Percentiles rank a stretch among this genome's conserved stretches.
phyloP scores from a whole-genome alignment of 1,140 invertebrate genomes.

The Papilio polyxenes region DNA sequence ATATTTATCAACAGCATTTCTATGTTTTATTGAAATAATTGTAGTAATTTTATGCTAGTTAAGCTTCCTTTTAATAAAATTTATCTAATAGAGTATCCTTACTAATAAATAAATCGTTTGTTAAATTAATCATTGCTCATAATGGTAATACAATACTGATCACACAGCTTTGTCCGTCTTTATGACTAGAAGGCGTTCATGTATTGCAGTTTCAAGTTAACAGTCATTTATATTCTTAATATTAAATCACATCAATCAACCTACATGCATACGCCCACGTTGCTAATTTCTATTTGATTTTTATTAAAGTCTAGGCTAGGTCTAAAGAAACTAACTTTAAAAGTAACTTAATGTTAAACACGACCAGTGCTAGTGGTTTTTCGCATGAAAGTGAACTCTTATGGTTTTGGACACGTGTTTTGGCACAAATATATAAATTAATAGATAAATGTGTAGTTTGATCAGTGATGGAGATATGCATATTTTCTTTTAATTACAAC shows the following conservation, averaged over 20 bases:
- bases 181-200: background rate
- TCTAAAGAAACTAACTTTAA: no score
- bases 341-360: no score
- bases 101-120: background rate
- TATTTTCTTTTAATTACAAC: background rate
- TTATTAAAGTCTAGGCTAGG: no score
- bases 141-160: background rate
- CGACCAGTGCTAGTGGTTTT: no score
- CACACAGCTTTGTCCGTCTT: background rate
- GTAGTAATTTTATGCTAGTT: background rate
- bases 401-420: no score
- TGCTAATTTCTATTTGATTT: no score
- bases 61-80: background rate
- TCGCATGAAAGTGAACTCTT: no score
- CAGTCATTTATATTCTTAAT: background rate
- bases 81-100: background rate
- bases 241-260: no score
- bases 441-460: no score
- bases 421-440: no score
- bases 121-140: background rate
- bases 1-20: background rate
- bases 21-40: background rate
- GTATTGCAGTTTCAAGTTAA: constrained; percentile 1
- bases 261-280: no score
- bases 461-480: background rate